Evolutionary conservation across 2,888 invertebrate species (phyloP).

Genomic region (Metellina segmentata): DNA sequence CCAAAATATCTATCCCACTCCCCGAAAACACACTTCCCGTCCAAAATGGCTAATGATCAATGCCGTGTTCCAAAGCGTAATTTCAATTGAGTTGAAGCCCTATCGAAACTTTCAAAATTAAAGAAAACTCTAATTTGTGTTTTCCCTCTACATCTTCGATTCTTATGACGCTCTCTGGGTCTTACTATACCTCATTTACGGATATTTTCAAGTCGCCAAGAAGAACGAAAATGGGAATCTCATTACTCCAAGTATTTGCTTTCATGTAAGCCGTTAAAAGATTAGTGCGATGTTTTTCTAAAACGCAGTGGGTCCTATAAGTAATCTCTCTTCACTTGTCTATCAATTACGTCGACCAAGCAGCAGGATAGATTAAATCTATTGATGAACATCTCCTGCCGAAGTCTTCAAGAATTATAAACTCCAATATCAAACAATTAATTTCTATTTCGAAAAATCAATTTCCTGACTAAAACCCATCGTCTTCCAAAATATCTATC

Average conservation of each 20-base stretch:
- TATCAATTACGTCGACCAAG: background rate
- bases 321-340: too few species aligned
- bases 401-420: background rate
- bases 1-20: background rate
- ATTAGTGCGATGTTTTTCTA: too few species aligned
- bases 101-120: background rate
- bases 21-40: background rate
- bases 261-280: too few species aligned
- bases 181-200: conserved; percentile 58
- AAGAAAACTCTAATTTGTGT: conserved; percentile 65
- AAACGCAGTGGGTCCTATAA: too few species aligned
- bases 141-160: conserved; percentile 36
- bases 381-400: background rate
- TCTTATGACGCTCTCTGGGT: conserved; percentile 36
- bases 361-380: background rate
- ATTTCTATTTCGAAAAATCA: background rate
- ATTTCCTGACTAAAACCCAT: background rate
- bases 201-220: too few species aligned
- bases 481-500: background rate
- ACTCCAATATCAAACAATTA: background rate
- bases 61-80: background rate
- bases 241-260: too few species aligned
- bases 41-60: background rate
- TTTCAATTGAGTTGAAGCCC: background rate
- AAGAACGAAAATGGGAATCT: too few species aligned